Base-by-base conservation (phyloP, 2,888 invertebrate species). In the Protonemura montana region DNA sequence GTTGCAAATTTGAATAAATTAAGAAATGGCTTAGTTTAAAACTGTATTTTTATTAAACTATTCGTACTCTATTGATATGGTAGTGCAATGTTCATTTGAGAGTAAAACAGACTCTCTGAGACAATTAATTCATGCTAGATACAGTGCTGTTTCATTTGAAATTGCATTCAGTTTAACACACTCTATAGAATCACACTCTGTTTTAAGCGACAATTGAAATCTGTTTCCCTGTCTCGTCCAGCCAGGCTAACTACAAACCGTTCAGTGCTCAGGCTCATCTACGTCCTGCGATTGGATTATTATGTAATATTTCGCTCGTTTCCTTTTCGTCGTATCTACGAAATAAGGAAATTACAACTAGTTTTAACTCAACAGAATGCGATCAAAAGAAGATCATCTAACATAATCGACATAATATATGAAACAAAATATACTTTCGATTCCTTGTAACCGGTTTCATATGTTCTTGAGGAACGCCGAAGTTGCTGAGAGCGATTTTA, bases 281-380 rank as follows among this genome's bases (percentile, higher is more conserved):
- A 59, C 21, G 21, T 59, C 59, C 59, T 59, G 59, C 59, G 59
- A 7, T 21, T 59, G 59, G 59, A 59, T 21, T 59, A 59, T 59
- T 59, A 59, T 59, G 59, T 59, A 59, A 59, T 59, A 59, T 59
- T 7, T 13, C 13, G 21, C 3, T 13, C 59, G 59, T 59, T 59
- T 59, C 59, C 59, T 59, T 59, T 59, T 59, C 59, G 59, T 59
- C 59, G 59, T 21, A 59, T 59, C 59, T 59, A 59, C 59, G 59
- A 59, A 59, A 59, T 59, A 59, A 59, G 59, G 59, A 59, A 21
- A 59, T 59, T 59, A 59, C 59, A 59, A 59, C 59, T 59, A 59
- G 59, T 59, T 59, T 59, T 59, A 59, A 59, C 59, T 13, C 59
- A 59, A 59, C 59, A 7, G 13, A 21, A 59, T 16, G 7, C 35